Conservation (phyloP, 2,888 invertebrate species). For the Phrixothrix hirtus region DNA sequence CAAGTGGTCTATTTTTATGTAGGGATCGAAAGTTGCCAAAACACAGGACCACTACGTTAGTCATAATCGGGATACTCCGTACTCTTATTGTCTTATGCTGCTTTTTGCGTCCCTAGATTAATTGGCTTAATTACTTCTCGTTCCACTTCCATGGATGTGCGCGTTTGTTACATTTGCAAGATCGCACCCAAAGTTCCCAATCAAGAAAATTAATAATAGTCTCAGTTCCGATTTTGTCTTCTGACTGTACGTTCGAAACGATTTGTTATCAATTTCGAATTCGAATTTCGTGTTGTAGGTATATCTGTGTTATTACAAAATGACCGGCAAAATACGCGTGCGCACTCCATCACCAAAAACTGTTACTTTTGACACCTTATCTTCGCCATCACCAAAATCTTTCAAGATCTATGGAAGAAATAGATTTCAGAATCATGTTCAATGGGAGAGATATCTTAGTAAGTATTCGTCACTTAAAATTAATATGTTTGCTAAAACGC, state of each 20-base stretch:
- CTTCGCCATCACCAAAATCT: conserved; percentile 61
- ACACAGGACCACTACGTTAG: conserved; percentile 47
- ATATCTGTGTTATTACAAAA: conserved; percentile 4
- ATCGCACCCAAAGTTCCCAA: conserved; percentile 53
- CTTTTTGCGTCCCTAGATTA: conserved; percentile 13
- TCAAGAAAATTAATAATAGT: neutral
- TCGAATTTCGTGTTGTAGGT: neutral
- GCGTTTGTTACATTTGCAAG: conserved; percentile 6
- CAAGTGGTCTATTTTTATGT: conserved; percentile 51
- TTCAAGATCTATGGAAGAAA: conserved; percentile 56
- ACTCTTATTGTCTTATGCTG: conserved; percentile 22
- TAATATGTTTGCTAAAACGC: no score
- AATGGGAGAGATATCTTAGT: conserved; percentile 62
- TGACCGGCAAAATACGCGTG: conserved; percentile 60
- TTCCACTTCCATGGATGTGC: conserved; percentile 19
- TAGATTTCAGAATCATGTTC: conserved; percentile 47
- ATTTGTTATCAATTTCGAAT: conserved; percentile 4
- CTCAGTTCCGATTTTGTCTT: neutral
- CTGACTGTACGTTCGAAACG: neutral
- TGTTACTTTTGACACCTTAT: conserved; percentile 67
- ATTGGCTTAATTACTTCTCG: conserved; percentile 22
- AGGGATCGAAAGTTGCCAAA: conserved; percentile 47
- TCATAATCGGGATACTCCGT: conserved; percentile 49
- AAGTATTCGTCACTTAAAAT: conserved; percentile 47
- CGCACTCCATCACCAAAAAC: conserved; percentile 68